Evolutionary conservation across 2,797 vertebrate genomes (phyloP), one percentile per base, ranked within the genome.

Genomic region (Mormyrus hasselquistii): DNA sequence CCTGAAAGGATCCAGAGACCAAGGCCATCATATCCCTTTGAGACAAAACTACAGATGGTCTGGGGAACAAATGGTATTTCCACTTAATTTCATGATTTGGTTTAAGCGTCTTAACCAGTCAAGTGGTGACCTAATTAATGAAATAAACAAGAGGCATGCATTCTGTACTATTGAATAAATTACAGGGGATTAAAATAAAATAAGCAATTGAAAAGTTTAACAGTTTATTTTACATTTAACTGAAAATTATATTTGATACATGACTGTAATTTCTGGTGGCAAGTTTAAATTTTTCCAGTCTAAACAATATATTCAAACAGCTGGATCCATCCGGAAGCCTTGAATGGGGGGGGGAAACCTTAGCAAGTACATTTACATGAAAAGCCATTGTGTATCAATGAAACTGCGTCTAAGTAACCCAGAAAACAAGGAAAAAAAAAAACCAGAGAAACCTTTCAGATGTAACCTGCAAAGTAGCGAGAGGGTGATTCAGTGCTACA

Each of bases 181-280:
- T 44, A 83, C 9, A 3, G 19, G 16, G 29, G 8, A 53, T 38
- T 79, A 88, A 57, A 88, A 88, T 52, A 95, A 91, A 82, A 94
- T 62, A 92, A 95, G 90, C 87, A 91, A 92, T 93, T 90, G 93
- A 91, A 94, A 95, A 94, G 90, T 92, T 91, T 91, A 91, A 90
- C 92, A 92, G 90, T 95, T 94, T 95, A 94, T 95, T 96, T 94
- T 93, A 93, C 92, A 96, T 91, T 90, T 91, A 92, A 93, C 94
- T 94, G 93, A 94, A 92, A 93, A 90, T 90, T 22, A 92, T 91
- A 93, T 85, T 90, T 93, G 86, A 89, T 93, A 94, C 93, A 95
- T 93, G 92, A 93, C 73, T 62, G 25, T 29, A 90, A 91, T 92
- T 94, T 90, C 90, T 94, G 91, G 91, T 93, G 93, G 93, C 90